Conservation (phyloP, 2,888 invertebrate genomes). For the Philaethria dido region DNA sequence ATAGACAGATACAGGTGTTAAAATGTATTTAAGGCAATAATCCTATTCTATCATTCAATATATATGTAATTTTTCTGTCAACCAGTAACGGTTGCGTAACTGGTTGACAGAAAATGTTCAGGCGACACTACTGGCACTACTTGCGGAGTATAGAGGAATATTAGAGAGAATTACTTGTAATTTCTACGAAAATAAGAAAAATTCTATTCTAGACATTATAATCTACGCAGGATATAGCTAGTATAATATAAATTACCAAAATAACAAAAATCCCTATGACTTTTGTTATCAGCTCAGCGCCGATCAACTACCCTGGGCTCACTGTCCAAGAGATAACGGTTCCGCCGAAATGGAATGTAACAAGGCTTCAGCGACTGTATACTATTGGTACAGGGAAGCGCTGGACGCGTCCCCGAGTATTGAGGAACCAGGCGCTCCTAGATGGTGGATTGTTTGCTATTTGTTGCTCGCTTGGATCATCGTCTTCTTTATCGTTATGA, state of each 20-base stretch:
- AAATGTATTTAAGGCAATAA: too few species aligned
- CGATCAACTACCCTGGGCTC: conserved; percentile 90
- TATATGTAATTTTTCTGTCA: too few species aligned
- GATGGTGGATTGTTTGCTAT: conserved; percentile 97
- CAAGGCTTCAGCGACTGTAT: conserved; percentile 93
- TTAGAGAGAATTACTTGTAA: too few species aligned
- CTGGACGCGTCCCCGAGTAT: conserved; percentile 94
- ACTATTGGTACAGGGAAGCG: conserved; percentile 96
- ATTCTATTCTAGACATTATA: too few species aligned
- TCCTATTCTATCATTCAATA: too few species aligned
- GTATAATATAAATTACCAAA: neutral
- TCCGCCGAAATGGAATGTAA: conserved; percentile 89
- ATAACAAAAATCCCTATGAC: neutral
- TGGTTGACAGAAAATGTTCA: too few species aligned
- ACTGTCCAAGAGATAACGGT: conserved; percentile 89
- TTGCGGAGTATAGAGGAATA: too few species aligned
- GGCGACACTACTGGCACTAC: too few species aligned
- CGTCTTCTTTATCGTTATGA: conserved; percentile 98
- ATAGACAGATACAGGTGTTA: too few species aligned
- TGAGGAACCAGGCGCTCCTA: conserved; percentile 91
- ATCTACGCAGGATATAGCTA: too few species aligned
- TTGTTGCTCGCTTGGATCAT: conserved; percentile 94
- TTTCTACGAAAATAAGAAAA: too few species aligned
- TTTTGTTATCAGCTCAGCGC: conserved; percentile 82
- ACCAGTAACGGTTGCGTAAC: too few species aligned